Evolutionary conservation across 2,113 vertebrate species (phyloP), one percentile per base, ranked within the genome.

Genomic region (Falcunculus frontatus): DNA sequence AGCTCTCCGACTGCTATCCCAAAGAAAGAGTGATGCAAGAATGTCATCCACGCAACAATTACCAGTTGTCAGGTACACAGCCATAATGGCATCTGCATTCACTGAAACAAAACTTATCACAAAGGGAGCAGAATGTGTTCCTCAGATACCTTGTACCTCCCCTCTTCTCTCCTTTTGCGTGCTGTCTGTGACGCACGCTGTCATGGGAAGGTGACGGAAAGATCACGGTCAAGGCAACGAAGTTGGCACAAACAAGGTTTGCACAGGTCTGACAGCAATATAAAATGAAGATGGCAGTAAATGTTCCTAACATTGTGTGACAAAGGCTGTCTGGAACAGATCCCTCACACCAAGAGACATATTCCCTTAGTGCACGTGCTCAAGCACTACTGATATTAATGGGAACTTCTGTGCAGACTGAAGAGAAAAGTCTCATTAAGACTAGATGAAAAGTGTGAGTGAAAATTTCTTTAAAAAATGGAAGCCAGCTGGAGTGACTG

Each of bases 21-120:
- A 78, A 88, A 88, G 50, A 81, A 56, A 84, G 32, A 79, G 35
- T 3, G 78, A 56, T 50, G 89, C 82, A 70, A 78, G 29, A 79
- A 37, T 82, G 60, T 41, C 35, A 91, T 41, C 95, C 92, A 84
- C 12, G 14, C n/a, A 90, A 91, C 64, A 87, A 65, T 12, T 22
- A 70, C 41, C 62, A 83, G 57, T 77, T 90, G 91, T 89, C 90
- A 94, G 79, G 80, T 83, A 78, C 56, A 85, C 37, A 87, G 76
- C 76, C 78, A 68, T 35, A 92, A 89, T 16, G 80, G 81, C 59
- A 89, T 73, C 95, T 90, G 67, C 63, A 39, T 74, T 80, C 84
- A 88, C 86, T 94, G 96, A 87, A 96, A 95, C 65, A 95, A 96
- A 90, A 90, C 73, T 72, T 53, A 56, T 78, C 77, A 87, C 60